Evolutionary conservation across 1,140 invertebrate species (phyloP).

Genomic region (Leptinotarsa texana): DNA sequence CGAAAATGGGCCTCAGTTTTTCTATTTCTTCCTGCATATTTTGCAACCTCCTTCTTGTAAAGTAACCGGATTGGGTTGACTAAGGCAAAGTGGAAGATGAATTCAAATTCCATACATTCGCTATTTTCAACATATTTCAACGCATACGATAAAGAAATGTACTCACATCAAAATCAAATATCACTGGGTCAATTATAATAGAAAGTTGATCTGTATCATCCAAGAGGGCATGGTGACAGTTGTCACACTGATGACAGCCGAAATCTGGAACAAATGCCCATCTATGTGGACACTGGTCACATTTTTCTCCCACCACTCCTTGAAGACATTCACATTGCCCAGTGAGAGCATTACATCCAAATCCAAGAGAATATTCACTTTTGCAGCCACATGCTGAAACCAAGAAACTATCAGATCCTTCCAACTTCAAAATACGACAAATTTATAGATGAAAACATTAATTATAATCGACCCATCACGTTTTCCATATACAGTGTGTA

Average conservation of each 20-base stretch:
- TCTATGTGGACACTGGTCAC: slow-evolving; percentile 89
- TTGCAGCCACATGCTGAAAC: slow-evolving; percentile 81
- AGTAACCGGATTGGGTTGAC: slow-evolving; percentile 74
- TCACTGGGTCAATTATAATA: slow-evolving; percentile 65
- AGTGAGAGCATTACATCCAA: slow-evolving; percentile 83
- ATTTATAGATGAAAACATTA: too few species aligned
- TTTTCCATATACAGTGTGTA: too few species aligned
- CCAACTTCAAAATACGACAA: too few species aligned
- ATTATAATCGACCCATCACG: too few species aligned
- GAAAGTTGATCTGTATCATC: slow-evolving; percentile 82
- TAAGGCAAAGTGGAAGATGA: slow-evolving; percentile 51
- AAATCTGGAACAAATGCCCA: slow-evolving; percentile 72
- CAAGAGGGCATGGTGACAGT: slow-evolving; percentile 84
- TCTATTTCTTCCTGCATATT: slow-evolving; percentile 73
- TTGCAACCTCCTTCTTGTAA: slow-evolving; percentile 74
- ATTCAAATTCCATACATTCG: background rate
- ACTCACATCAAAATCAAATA: slow-evolving; percentile 70
- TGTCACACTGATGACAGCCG: slow-evolving; percentile 83
- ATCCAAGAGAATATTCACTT: slow-evolving; percentile 83
- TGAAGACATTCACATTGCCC: slow-evolving; percentile 95
- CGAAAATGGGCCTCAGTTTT: slow-evolving; percentile 67
- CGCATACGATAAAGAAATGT: background rate
- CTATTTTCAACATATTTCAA: background rate
- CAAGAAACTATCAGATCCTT: too few species aligned
- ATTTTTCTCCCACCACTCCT: slow-evolving; percentile 93